Percentiles rank a stretch among this genome's conserved stretches.
Conservation (phyloP, 1,140 invertebrate genomes). For the Lordiphosa stackelbergi region DNA sequence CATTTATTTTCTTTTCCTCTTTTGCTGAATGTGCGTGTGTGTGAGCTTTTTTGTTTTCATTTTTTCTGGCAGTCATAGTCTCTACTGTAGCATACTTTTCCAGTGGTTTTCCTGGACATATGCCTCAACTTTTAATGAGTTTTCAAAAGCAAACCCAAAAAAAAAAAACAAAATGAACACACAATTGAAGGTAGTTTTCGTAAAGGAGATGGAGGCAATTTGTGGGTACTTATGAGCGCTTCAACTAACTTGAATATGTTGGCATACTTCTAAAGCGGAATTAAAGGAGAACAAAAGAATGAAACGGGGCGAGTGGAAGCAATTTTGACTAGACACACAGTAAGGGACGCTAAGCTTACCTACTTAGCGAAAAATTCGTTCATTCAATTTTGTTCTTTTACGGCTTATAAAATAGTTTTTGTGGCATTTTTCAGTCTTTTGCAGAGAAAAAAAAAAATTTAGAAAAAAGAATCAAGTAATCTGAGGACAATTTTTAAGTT, state of each 20-base stretch:
- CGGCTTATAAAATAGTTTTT: neutral
- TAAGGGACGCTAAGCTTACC: slow-evolving; percentile 5
- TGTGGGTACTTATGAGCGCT: slow-evolving; percentile 20
- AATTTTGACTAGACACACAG: neutral
- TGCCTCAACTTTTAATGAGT: slow-evolving; percentile 40
- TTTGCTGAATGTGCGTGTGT: slow-evolving; percentile 16
- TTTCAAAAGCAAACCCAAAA: slow-evolving; percentile 13
- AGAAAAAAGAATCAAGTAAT: no score
- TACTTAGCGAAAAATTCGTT: slow-evolving; percentile 13
- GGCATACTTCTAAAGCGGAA: slow-evolving; percentile 15
- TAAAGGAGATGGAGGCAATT: slow-evolving; percentile 2
- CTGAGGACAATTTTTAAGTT: no score
- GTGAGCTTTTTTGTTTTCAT: slow-evolving; percentile 14
- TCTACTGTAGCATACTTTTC: slow-evolving; percentile 21
- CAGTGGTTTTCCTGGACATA: slow-evolving; percentile 17
- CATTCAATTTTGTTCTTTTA: slow-evolving; percentile 6
- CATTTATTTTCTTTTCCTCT: slow-evolving; percentile 42
- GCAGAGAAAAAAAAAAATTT: neutral
- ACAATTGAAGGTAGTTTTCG: slow-evolving; percentile 4
- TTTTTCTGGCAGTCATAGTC: slow-evolving; percentile 23
- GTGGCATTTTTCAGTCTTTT: neutral
- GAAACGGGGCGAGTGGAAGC: neutral
- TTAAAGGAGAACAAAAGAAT: slow-evolving; percentile 4
- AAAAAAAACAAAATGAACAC: neutral
- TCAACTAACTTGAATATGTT: slow-evolving; percentile 18